phyloP scores from a whole-genome alignment of 2,888 invertebrate genomes.

The Tachina grossa region DNA sequence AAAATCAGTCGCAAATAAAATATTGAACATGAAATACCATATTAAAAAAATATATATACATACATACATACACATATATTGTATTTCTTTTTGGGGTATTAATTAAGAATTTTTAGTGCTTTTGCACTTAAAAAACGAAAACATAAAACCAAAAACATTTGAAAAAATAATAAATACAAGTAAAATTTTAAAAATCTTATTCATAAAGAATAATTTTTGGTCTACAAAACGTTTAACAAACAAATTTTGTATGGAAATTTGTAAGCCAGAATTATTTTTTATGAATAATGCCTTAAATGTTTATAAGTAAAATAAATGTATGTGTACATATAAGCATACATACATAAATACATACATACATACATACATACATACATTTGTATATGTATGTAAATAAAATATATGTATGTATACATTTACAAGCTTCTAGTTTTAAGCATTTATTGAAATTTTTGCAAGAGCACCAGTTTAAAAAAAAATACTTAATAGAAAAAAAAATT shows the following conservation, averaged over 20 bases:
- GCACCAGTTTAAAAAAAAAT: conserved; percentile 54
- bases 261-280: too few relatives aligned
- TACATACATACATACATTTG: too few relatives aligned
- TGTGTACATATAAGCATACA: too few relatives aligned
- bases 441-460: conserved; percentile 62
- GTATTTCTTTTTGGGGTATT: conserved; percentile 35
- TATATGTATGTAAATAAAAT: conserved; percentile 25
- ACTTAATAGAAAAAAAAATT: conserved; percentile 28
- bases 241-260: too few relatives aligned
- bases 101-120: conserved; percentile 58
- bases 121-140: conserved; percentile 57
- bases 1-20: conserved; percentile 24
- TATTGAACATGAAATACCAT: conserved; percentile 34
- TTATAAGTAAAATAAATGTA: too few relatives aligned
- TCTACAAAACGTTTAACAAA: too few relatives aligned
- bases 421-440: conserved; percentile 42
- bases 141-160: conserved; percentile 19
- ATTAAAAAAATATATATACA: neutral
- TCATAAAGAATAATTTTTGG: too few relatives aligned
- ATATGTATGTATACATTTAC: conserved; percentile 18
- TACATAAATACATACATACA: too few relatives aligned
- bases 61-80: neutral
- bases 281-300: too few relatives aligned
- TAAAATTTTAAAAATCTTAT: neutral
- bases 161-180: conserved; percentile 30